These are phyloP conservation scores for Archaeoteleia sp. DNA, from an alignment of 2,888 invertebrate species.

Conservation along the genomic window DNA sequence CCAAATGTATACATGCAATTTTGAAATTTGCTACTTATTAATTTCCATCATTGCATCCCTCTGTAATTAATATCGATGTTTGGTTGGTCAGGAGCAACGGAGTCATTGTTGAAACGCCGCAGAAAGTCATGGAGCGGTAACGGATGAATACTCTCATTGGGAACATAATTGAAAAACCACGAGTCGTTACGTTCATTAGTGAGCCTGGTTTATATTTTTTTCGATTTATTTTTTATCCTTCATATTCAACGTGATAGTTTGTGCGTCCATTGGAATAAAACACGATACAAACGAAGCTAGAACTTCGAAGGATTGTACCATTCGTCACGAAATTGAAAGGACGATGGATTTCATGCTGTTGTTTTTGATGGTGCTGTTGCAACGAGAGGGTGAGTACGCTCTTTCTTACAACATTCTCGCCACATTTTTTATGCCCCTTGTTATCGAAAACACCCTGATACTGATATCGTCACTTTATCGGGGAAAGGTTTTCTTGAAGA, in stretches of 20 bases:
- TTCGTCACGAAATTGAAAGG: conserved; percentile 31
- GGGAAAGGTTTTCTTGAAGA: conserved; percentile 4
- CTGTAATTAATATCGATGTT: conserved; percentile 26
- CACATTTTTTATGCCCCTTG: conserved; percentile 21
- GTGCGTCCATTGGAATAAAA: conserved; percentile 4
- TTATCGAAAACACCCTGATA: conserved; percentile 26
- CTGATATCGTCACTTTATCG: conserved; percentile 17
- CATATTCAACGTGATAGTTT: conserved; percentile 16
- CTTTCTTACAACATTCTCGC: conserved; percentile 13
- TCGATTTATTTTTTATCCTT: conserved; percentile 19
- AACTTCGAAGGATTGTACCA: conserved; percentile 17
- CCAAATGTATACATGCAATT: too few species aligned
- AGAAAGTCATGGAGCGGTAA: conserved; percentile 15
- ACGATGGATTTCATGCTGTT: conserved; percentile 51
- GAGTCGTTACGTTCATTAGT: conserved; percentile 32
- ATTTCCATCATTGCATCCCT: conserved; percentile 35
- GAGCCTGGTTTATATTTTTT: conserved; percentile 7
- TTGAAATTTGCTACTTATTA: too few species aligned
- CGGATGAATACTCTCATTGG: conserved; percentile 24
- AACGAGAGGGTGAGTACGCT: conserved; percentile 39
- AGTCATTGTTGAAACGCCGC: conserved; percentile 17
- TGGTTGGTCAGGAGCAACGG: conserved; percentile 21
- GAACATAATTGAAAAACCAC: conserved; percentile 39
- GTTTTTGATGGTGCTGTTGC: conserved; percentile 45
- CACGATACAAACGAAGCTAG: conserved; percentile 14